Evolutionary conservation across 2,888 invertebrate genomes (phyloP), one percentile per base, ranked within the genome.

Genomic region (Epiblema foenella): DNA sequence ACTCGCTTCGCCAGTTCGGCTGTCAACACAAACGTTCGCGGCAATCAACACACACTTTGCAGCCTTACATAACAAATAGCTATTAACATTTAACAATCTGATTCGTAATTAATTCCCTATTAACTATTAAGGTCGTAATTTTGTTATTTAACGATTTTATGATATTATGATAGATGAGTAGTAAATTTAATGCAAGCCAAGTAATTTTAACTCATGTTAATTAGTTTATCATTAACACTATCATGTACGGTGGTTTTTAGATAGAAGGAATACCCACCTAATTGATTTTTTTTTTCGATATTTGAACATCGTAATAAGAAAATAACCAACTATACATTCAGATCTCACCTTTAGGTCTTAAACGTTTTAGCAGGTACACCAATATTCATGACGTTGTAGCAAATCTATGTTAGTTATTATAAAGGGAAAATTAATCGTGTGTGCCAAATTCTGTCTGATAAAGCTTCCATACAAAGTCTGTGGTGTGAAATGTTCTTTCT

Each of bases 81-180:
- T 10, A 3, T 17, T 51, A 17, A 15, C 20, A 20, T 54, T 29
- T 29, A 15, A 20, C 20, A 54, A 8, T 1, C 24, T 15, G n/a
- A 15, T 24, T 0, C 15, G n/a, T 29, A 56, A 7, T 63, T n/a
- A 56, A 5, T 63, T 49, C 37, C 20, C 24, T 63, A 57, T 69
- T 63, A 63, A 69, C 56, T 69, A 57, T 37, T 57, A 49, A 63
- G 63, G n/a, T 17, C 42, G 24, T 42, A 17, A 29, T 60, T 29
- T 60, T 60, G 56, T 68, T 60, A 15, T n/a, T n/a, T n/a, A n/a
- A n/a, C n/a, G n/a, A n/a, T n/a, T n/a, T n/a, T n/a, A n/a, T n/a
- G n/a, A n/a, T n/a, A n/a, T n/a, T n/a, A n/a, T n/a, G n/a, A n/a
- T n/a, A n/a, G n/a, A n/a, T n/a, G n/a, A n/a, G 17, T 52, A 39